Conservation (phyloP, 2,888 invertebrate genomes). For the Tetanocera ferruginea region DNA sequence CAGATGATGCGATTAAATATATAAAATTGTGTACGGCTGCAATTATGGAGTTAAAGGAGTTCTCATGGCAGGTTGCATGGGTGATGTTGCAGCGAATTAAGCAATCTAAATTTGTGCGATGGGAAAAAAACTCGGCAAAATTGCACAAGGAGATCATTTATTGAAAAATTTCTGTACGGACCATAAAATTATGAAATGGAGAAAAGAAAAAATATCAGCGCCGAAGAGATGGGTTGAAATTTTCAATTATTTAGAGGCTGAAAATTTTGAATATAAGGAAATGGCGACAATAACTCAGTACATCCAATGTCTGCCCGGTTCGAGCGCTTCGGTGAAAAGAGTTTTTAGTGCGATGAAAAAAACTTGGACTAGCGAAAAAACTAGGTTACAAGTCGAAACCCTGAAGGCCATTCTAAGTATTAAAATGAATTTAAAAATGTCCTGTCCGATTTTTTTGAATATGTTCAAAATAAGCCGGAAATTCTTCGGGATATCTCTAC, state of each 20-base stretch:
- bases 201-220: conserved; percentile 11
- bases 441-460: no score
- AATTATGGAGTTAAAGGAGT: not conserved
- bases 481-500: no score
- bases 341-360: conserved; percentile 43
- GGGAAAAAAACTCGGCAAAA: conserved; percentile 22
- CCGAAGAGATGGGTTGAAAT: conserved; percentile 25
- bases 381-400: conserved; percentile 29
- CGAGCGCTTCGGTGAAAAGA: conserved; percentile 37
- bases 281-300: conserved; percentile 21
- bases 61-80: conserved; percentile 30
- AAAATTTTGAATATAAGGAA: not conserved
- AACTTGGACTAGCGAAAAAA: conserved; percentile 39
- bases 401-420: conserved; percentile 36
- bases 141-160: conserved; percentile 32
- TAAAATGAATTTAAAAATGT: conserved; percentile 31
- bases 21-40: conserved; percentile 2
- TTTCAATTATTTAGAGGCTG: not conserved
- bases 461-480: no score
- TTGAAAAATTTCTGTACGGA: conserved; percentile 33
- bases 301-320: conserved; percentile 37
- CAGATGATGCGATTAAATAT: conserved; percentile 16
- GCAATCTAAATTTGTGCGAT: conserved; percentile 28
- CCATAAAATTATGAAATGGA: conserved; percentile 39
- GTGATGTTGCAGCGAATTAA: conserved; percentile 31